These are phyloP conservation scores for Prorops nasuta DNA, from an alignment of 1,140 invertebrate genomes.

Conservation along the genomic window DNA sequence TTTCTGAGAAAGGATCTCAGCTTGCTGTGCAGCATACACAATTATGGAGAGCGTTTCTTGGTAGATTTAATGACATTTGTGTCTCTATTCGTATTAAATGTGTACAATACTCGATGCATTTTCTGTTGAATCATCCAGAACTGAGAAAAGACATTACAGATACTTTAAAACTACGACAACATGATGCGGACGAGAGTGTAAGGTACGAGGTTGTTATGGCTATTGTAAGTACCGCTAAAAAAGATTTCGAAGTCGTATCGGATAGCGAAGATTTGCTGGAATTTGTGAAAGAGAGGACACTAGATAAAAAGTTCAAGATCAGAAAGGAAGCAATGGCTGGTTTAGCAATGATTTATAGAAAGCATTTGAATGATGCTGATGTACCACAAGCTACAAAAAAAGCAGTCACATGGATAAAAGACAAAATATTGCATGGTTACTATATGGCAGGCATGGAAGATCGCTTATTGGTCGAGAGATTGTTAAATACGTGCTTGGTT, in stretches of 20 bases:
- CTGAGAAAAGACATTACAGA: conserved; percentile 88
- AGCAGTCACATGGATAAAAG: conserved; percentile 94
- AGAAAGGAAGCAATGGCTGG: conserved; percentile 92
- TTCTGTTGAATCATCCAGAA: conserved; percentile 92
- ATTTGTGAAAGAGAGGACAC: conserved; percentile 91
- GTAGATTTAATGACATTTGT: conserved; percentile 94
- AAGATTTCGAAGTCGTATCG: conserved; percentile 87
- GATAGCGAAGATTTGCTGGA: conserved; percentile 89
- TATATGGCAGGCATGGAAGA: conserved; percentile 79
- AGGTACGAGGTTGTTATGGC: conserved; percentile 94
- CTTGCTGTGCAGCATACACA: conserved; percentile 82
- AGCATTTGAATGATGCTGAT: conserved; percentile 80
- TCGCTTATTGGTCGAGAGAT: conserved; percentile 85
- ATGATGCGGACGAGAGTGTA: conserved; percentile 93
- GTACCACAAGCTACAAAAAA: conserved; percentile 83
- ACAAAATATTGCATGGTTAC: conserved; percentile 94
- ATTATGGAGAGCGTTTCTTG: conserved; percentile 86
- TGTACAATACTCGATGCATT: conserved; percentile 97
- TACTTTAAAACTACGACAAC: conserved; percentile 83
- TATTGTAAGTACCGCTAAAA: conserved; percentile 89
- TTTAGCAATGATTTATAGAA: conserved; percentile 91
- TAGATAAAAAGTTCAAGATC: conserved; percentile 98
- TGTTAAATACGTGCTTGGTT: conserved; percentile 94
- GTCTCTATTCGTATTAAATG: conserved; percentile 90
- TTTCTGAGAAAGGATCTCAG: conserved; percentile 90